A percentile compares a stretch with the other conserved stretches of the same genome.
These are phyloP conservation scores for Tuta absoluta DNA, from an alignment of 2,888 invertebrate species.

Conservation along the genomic window DNA sequence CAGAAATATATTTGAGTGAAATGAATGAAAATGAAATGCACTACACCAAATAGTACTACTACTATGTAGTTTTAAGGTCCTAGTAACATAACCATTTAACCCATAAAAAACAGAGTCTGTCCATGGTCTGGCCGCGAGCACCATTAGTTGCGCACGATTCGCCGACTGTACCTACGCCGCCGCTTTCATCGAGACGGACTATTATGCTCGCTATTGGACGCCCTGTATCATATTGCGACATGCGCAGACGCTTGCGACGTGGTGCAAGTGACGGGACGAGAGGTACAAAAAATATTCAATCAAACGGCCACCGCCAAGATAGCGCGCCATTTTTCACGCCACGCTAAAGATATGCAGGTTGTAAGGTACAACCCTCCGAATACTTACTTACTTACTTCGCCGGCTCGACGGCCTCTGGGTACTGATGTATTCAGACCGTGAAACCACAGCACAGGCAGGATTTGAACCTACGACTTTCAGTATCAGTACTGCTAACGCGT, in stretches of 20 bases:
- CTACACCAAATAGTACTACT: too few relatives aligned
- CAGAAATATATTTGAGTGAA: too few relatives aligned
- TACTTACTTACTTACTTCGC: too few relatives aligned
- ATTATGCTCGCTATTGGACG: conserved; percentile 21
- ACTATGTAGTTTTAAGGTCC: too few relatives aligned
- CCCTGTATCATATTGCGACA: conserved; percentile 42
- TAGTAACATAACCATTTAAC: too few relatives aligned
- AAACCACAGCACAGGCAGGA: too few relatives aligned
- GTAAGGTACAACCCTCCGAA: too few relatives aligned
- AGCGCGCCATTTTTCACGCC: background rate
- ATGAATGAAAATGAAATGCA: too few relatives aligned
- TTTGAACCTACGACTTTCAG: too few relatives aligned
- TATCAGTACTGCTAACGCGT: too few relatives aligned
- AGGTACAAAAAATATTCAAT: background rate
- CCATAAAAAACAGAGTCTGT: background rate
- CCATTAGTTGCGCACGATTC: conserved; percentile 32
- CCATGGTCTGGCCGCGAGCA: conserved; percentile 10
- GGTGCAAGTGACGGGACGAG: background rate
- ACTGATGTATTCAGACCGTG: too few relatives aligned
- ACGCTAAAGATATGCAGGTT: background rate
- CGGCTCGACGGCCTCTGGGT: too few relatives aligned
- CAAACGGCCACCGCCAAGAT: background rate
- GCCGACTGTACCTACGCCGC: conserved; percentile 20
- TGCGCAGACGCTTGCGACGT: conserved; percentile 33
- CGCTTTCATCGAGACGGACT: conserved; percentile 26